phyloP scores from a whole-genome alignment of 2,888 invertebrate genomes.

The Drosophila borealis region DNA sequence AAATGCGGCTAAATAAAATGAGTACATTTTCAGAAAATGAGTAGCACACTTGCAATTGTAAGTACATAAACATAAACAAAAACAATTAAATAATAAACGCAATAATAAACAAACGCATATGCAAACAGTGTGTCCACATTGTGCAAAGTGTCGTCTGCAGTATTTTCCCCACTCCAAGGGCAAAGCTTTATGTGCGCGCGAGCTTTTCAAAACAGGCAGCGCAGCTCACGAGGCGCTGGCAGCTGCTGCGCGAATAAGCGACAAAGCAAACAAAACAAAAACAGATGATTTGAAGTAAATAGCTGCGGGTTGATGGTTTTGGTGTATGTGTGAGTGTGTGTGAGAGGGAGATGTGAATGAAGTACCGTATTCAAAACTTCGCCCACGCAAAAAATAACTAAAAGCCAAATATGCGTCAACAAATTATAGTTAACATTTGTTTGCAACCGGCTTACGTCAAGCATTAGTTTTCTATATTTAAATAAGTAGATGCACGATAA shows the following conservation, averaged over 20 bases:
- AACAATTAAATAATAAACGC: background rate
- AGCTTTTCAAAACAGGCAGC: conserved; percentile 27
- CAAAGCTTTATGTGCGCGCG: conserved; percentile 11
- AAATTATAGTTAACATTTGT: conserved; percentile 5
- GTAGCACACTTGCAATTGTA: background rate
- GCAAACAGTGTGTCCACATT: conserved; percentile 12
- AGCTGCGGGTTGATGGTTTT: background rate
- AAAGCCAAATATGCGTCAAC: conserved; percentile 16
- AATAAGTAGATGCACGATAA: conserved; percentile 15
- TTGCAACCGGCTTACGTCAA: conserved; percentile 13
- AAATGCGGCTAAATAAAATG: background rate
- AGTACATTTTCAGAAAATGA: background rate
- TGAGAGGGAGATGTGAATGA: conserved; percentile 20
- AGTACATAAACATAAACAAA: conserved; percentile 2
- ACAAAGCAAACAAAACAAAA: conserved; percentile 72
- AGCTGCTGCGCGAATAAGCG: conserved; percentile 65
- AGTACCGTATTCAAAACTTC: conserved; percentile 3
- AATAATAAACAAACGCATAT: background rate
- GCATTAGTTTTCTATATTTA: conserved; percentile 3
- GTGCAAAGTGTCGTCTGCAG: conserved; percentile 5
- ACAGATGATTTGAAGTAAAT: conserved; percentile 43
- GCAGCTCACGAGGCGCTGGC: conserved; percentile 10
- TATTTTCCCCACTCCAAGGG: conserved; percentile 32
- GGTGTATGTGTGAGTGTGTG: conserved; percentile 4
- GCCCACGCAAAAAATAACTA: background rate